Base-by-base conservation (phyloP, 2,888 invertebrate species). In the Cryptophagus acutangulus region DNA sequence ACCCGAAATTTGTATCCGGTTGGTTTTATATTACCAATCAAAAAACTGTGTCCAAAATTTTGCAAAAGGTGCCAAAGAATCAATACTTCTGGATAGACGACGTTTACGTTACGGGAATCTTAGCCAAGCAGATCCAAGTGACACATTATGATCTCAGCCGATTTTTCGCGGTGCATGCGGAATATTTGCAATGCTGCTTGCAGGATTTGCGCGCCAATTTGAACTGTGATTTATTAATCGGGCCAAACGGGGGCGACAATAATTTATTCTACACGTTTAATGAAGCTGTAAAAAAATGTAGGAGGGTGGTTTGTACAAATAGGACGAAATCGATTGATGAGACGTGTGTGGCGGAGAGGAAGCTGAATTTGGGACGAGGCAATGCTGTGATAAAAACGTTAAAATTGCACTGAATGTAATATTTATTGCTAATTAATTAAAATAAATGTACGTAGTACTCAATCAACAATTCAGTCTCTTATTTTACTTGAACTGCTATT, bases 81-180 rank as follows among this genome's bases (percentile, higher is more conserved):
- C 71, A 75, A 12, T 86, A 82, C 55, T 92, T 94, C 69, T 94
- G 93, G 92, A 90, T 94, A 43, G 93, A 94, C 61, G 93, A 94
- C 63, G 82, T 87, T 30, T 85, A 82, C 63, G 70, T 93, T 0
- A 93, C 92, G 1, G 93, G 93, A 1, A 72, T 89, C 34, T 67
- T 92, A 17, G 74, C 82, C 4, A 70, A 78, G 37, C 69, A 74
- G 17, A 63, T 79, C 15, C 70, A 71, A 25, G 72, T 84, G n/a
- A 67, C 73, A 25, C 66, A 81, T 28, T 69, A 67, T 40, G 77
- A 80, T 36, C 65, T 86, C 10, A 73, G 76, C 33, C 58, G 74
- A 10, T 76, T 77, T 61, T 88, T 80, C 70, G 75, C 87, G 3
- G 77, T 79, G 5, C 82, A 86, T 63, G 76, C 83, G 8, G 82